Evolutionary conservation across 1,140 invertebrate species (phyloP).

Genomic region (Pseudomyrmex gracilis): DNA sequence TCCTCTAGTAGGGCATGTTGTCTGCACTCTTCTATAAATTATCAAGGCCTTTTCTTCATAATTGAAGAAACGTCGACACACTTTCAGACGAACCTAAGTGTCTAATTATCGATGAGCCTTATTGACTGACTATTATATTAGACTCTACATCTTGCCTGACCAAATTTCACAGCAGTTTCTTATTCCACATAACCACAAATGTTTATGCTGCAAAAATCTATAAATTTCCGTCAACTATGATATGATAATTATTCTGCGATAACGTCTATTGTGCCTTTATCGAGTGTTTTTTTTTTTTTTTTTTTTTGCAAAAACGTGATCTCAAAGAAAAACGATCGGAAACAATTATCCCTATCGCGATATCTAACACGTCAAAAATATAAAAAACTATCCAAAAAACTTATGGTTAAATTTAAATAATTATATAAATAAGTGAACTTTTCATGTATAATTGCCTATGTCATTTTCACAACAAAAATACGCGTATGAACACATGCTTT

Average conservation of each 20-base stretch:
- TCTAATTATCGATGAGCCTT: constrained; percentile 32
- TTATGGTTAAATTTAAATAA: constrained; percentile 22
- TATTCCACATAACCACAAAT: constrained; percentile 70
- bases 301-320: constrained; percentile 26
- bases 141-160: constrained; percentile 73
- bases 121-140: constrained; percentile 79
- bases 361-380: constrained; percentile 18
- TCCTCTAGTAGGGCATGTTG: constrained; percentile 30
- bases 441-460: constrained; percentile 14
- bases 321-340: constrained; percentile 8
- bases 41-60: constrained; percentile 36
- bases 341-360: not conserved
- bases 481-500: constrained; percentile 60
- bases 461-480: constrained; percentile 20
- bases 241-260: not conserved
- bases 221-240: not conserved
- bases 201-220: not conserved
- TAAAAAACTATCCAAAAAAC: not conserved
- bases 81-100: constrained; percentile 25
- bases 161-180: constrained; percentile 31
- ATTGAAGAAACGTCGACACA: constrained; percentile 36
- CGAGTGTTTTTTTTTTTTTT: not conserved
- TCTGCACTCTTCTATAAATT: constrained; percentile 59
- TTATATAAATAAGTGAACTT: constrained; percentile 11
- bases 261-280: constrained; percentile 11